Conservation (phyloP, 2,888 invertebrate genomes). For the Parasteatoda lunata region DNA sequence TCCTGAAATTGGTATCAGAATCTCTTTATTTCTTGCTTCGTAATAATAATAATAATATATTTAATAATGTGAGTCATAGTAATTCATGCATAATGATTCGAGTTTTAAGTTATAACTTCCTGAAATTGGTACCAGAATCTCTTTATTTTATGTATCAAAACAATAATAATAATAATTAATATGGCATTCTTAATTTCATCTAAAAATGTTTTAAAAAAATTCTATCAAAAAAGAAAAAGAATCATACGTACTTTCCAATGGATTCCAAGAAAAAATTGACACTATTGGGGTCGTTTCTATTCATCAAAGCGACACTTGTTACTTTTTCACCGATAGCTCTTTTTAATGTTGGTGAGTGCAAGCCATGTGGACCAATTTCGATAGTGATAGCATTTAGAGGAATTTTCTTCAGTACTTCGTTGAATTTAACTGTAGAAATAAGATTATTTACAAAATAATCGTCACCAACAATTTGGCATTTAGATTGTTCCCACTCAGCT, state of each 20-base stretch:
- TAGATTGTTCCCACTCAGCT: conserved; percentile 83
- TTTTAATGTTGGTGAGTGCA: conserved; percentile 93
- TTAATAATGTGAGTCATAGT: too few relatives aligned
- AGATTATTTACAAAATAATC: conserved; percentile 97
- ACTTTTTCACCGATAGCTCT: conserved; percentile 84
- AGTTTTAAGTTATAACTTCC: too few relatives aligned
- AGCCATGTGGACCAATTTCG: conserved; percentile 96
- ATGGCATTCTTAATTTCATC: too few relatives aligned
- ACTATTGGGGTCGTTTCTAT: conserved; percentile 84
- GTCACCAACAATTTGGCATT: conserved; percentile 88
- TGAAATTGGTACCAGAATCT: too few relatives aligned
- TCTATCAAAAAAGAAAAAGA: too few relatives aligned
- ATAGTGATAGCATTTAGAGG: conserved; percentile 92
- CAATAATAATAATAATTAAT: too few relatives aligned
- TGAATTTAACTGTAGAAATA: conserved; percentile 92
- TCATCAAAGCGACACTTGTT: conserved; percentile 88
- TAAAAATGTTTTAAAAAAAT: too few relatives aligned
- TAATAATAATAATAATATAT: too few relatives aligned
- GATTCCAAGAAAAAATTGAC: conserved; percentile 76
- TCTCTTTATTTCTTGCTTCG: too few relatives aligned
- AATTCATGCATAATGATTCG: too few relatives aligned
- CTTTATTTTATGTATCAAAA: too few relatives aligned
- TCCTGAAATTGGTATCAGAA: too few relatives aligned
- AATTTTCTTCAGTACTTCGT: conserved; percentile 87
- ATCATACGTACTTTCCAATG: conserved; percentile 29